A percentile compares a stretch with the other conserved stretches of the same genome.
Conservation (phyloP, 2,113 vertebrate species). For the Takifugu bimaculatus region DNA sequence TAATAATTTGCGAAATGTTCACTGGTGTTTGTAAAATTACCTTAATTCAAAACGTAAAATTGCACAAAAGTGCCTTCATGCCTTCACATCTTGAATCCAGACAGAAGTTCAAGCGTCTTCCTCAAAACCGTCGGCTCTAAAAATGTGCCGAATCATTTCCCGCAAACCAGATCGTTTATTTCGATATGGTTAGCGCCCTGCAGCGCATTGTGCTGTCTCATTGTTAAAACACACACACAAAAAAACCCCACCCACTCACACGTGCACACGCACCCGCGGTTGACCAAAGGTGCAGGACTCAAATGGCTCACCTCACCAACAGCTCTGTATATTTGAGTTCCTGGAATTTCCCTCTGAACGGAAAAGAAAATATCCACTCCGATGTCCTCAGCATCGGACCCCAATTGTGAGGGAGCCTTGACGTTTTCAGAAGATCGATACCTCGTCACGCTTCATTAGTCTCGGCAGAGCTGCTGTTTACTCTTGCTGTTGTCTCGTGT, state of each 20-base stretch:
- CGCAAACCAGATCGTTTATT: neutral
- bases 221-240: neutral
- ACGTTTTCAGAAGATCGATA: slow-evolving; percentile 52
- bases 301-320: neutral
- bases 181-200: neutral
- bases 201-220: neutral
- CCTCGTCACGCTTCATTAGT: slow-evolving; percentile 41
- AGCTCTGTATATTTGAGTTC: slow-evolving; percentile 29
- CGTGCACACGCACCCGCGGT: neutral
- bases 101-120: no score
- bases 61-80: no score
- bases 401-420: slow-evolving; percentile 32
- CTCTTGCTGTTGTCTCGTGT: neutral
- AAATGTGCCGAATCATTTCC: no score
- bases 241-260: neutral
- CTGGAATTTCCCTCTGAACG: slow-evolving; percentile 11
- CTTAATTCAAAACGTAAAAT: no score
- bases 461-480: slow-evolving; percentile 30
- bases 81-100: no score
- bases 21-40: no score
- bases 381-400: slow-evolving; percentile 20
- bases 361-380: slow-evolving; percentile 15
- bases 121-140: no score
- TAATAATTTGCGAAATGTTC: no score
- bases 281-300: neutral